These are phyloP conservation scores for Tachystola acroxantha DNA, from an alignment of 2,888 invertebrate genomes.

Conservation along the genomic window DNA sequence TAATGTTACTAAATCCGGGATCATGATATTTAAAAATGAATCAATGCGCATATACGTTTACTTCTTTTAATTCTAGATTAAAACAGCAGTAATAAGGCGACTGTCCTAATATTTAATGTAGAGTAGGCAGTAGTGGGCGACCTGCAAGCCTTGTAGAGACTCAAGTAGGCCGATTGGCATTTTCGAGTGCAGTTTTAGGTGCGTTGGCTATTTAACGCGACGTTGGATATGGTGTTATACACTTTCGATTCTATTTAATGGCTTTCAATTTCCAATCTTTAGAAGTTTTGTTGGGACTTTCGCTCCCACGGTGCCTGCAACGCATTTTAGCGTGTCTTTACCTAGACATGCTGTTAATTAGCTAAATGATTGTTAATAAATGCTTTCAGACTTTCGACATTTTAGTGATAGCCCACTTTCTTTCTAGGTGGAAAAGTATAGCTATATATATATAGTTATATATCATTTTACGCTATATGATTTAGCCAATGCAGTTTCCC, in stretches of 20 bases:
- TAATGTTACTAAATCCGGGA: too few species aligned
- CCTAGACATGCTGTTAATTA: too few species aligned
- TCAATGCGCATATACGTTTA: too few species aligned
- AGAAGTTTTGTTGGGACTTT: not conserved
- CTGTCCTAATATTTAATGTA: conserved; percentile 7
- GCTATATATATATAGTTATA: too few species aligned
- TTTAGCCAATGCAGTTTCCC: too few species aligned
- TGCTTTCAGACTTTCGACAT: too few species aligned
- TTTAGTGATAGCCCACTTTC: too few species aligned
- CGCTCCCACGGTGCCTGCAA: not conserved
- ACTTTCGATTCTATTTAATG: conserved; percentile 18
- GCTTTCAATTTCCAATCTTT: not conserved
- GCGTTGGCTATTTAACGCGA: conserved; percentile 5
- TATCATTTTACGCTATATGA: too few species aligned
- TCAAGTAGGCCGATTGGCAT: conserved; percentile 22
- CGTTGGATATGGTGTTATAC: conserved; percentile 14
- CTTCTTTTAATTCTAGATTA: not conserved
- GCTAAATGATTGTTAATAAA: too few species aligned
- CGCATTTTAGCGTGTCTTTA: too few species aligned
- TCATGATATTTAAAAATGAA: too few species aligned
- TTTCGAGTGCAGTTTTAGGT: conserved; percentile 13
- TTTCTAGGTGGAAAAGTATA: too few species aligned
- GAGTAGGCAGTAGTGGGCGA: conserved; percentile 8
- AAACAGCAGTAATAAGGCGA: not conserved
- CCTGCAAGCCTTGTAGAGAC: conserved; percentile 10